Conservation (phyloP, 2,888 invertebrate species). For the Hetaerina titia region DNA sequence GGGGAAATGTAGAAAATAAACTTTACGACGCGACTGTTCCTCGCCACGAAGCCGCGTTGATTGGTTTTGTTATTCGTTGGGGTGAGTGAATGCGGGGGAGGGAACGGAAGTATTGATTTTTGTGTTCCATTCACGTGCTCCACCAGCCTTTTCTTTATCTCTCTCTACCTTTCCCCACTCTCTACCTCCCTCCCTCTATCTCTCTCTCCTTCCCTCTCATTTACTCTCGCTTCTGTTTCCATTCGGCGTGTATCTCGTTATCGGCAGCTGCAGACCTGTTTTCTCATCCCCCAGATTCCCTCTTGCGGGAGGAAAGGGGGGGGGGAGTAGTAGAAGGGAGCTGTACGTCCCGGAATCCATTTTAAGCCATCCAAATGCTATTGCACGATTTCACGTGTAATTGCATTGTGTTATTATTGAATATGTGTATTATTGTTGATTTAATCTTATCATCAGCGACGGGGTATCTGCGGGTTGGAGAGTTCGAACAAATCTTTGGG, state of each 20-base stretch:
- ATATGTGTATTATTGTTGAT: too few species aligned
- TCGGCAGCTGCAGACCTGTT: not conserved
- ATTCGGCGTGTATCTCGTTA: not conserved
- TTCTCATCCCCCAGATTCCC: not conserved
- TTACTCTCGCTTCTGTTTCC: not conserved
- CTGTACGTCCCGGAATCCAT: not conserved
- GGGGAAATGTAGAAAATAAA: conserved; percentile 33
- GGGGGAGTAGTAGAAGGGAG: not conserved
- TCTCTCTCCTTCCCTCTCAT: not conserved
- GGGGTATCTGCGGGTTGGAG: too few species aligned
- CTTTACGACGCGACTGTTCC: conserved; percentile 15
- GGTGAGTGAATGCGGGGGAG: not conserved
- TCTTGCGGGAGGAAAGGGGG: not conserved
- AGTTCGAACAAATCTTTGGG: too few species aligned
- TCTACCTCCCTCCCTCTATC: not conserved
- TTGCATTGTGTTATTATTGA: too few species aligned
- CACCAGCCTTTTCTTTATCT: not conserved
- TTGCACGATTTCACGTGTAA: too few species aligned
- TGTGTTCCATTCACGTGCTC: not conserved
- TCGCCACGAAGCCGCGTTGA: conserved; percentile 50
- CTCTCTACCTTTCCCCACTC: not conserved
- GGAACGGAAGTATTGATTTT: not conserved
- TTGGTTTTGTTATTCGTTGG: conserved; percentile 51
- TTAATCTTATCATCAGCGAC: too few species aligned
- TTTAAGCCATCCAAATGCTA: too few species aligned